Percentiles rank a stretch among this genome's conserved stretches.
phyloP scores from a whole-genome alignment of 2,797 vertebrate genomes.

The Decapterus maruadsi region DNA sequence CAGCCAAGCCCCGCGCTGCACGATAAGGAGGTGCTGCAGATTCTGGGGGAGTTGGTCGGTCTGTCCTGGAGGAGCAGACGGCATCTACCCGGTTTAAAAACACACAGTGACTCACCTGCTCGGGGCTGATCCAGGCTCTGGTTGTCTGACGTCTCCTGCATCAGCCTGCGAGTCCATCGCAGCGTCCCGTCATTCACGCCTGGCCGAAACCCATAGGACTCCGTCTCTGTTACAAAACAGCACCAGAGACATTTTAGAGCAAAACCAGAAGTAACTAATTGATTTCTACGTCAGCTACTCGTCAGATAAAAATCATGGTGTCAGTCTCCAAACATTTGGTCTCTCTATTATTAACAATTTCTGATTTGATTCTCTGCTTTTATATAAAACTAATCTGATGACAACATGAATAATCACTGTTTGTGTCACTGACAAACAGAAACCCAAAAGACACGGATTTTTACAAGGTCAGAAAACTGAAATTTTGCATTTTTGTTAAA shows the following conservation, averaged over 20 bases:
- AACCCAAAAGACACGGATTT: neutral
- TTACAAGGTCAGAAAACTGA: neutral
- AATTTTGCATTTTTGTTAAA: neutral
- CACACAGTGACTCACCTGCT: conserved; percentile 79
- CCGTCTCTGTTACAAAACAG: conserved; percentile 69
- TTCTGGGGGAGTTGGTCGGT: neutral
- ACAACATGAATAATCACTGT: neutral
- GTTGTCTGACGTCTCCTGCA: conserved; percentile 83
- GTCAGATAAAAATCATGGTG: neutral
- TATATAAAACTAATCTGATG: neutral
- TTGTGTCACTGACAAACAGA: neutral
- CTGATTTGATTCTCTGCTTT: neutral
- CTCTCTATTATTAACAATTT: neutral
- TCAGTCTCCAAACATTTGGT: neutral
- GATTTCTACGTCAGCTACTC: neutral
- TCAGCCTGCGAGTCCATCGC: conserved; percentile 80
- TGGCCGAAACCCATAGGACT: conserved; percentile 60
- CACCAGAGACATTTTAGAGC: conserved; percentile 22
- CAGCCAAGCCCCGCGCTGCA: neutral
- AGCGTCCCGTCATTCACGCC: conserved; percentile 52
- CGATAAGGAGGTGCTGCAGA: neutral
- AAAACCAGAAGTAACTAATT: conserved; percentile 1
- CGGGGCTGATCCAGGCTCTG: conserved; percentile 78
- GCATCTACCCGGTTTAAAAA: conserved; percentile 21
- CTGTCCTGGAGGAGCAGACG: conserved; percentile 12